A percentile compares a stretch with the other conserved stretches of the same genome.
phyloP scores from a whole-genome alignment of 2,888 invertebrate genomes.

The Carterocephalus palaemon region DNA sequence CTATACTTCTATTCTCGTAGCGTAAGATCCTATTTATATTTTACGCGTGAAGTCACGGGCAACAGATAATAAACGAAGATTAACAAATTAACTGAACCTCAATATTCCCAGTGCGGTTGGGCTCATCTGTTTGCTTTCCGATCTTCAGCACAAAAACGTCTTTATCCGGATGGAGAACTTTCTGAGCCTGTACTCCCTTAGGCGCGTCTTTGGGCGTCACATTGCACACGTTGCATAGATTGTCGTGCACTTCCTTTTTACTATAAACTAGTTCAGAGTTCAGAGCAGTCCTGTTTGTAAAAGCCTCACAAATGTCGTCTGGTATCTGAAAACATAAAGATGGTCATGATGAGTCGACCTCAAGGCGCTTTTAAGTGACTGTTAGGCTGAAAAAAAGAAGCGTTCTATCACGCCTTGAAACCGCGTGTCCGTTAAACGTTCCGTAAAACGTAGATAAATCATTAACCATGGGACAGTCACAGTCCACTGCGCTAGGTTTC shows the following conservation, averaged over 20 bases:
- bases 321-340: conserved; percentile 48
- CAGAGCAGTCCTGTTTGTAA: conserved; percentile 53
- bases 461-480: too few species aligned
- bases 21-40: too few species aligned
- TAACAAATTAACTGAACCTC: conserved; percentile 81
- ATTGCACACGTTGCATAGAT: conserved; percentile 58
- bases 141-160: conserved; percentile 86
- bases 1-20: too few species aligned
- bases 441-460: too few species aligned
- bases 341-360: neutral
- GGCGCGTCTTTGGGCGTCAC: conserved; percentile 73
- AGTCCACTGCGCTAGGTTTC: too few species aligned
- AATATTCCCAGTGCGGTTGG: conserved; percentile 79
- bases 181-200: conserved; percentile 77
- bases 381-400: too few species aligned
- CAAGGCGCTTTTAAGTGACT: too few species aligned
- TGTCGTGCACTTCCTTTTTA: conserved; percentile 48
- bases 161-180: conserved; percentile 82
- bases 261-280: conserved; percentile 64
- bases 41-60: too few species aligned
- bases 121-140: conserved; percentile 83
- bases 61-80: too few species aligned
- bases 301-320: conserved; percentile 65
- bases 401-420: too few species aligned
- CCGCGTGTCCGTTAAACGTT: too few species aligned